phyloP scores from a whole-genome alignment of 2,797 vertebrate species.

The Peromyscus attwateri region DNA sequence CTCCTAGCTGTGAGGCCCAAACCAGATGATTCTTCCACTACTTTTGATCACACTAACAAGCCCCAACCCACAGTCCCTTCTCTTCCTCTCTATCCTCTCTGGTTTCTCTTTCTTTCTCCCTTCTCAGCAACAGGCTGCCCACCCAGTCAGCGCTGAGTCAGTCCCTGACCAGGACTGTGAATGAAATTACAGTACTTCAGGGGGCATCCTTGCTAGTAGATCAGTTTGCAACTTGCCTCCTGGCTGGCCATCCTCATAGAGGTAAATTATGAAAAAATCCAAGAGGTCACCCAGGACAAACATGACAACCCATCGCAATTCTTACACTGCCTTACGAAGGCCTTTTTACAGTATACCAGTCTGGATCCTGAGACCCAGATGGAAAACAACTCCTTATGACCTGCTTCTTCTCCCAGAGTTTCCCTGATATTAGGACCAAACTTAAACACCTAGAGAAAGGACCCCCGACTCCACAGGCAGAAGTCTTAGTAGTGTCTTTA shows the following conservation, averaged over 20 bases:
- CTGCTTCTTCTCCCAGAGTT: not conserved
- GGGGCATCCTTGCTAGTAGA: not conserved
- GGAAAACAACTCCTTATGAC: not conserved
- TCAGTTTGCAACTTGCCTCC: not conserved
- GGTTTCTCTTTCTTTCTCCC: not conserved
- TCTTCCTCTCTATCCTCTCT: not conserved
- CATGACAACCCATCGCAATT: not conserved
- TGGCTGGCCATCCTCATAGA: not conserved
- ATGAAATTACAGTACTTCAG: not conserved
- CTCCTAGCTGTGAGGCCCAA: not conserved
- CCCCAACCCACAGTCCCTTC: not conserved
- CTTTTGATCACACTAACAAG: not conserved
- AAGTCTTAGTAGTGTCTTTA: not conserved
- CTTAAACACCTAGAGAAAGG: not conserved
- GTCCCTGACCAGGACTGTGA: not conserved
- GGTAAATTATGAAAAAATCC: not conserved
- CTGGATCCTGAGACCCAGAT: not conserved
- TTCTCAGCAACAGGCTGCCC: not conserved
- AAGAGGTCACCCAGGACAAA: not conserved
- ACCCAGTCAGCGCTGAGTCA: not conserved
- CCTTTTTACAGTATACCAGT: not conserved
- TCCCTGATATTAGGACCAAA: not conserved
- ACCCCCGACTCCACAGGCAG: not conserved
- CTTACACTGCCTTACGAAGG: not conserved
- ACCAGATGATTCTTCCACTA: not conserved